phyloP scores from a whole-genome alignment of 2,797 vertebrate genomes.

The Setipinna tenuifilis region DNA sequence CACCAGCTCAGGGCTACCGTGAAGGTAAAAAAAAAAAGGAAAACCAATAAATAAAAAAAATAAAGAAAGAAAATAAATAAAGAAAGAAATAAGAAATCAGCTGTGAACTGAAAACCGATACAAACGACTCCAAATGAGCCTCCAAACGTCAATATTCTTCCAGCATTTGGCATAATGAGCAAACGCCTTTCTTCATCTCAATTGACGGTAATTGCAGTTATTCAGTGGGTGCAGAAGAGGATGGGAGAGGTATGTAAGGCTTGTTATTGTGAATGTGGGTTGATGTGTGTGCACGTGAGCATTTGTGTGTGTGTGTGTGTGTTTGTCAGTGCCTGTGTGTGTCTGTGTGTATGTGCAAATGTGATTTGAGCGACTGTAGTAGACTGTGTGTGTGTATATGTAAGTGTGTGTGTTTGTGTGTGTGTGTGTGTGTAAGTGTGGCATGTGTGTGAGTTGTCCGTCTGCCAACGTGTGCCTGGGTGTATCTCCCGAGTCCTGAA shows the following conservation, averaged over 20 bases:
- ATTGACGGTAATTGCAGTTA: conserved; percentile 51
- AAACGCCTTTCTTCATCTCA: conserved; percentile 49
- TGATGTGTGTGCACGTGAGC: background rate
- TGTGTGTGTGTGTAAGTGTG: too few relatives aligned
- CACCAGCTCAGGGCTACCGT: conserved; percentile 76
- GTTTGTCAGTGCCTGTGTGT: background rate
- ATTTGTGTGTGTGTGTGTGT: conserved; percentile 13
- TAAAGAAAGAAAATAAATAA: conserved; percentile 64
- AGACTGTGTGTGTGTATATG: too few relatives aligned
- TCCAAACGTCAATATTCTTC: conserved; percentile 46
- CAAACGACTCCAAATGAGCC: conserved; percentile 51
- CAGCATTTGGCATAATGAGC: conserved; percentile 50
- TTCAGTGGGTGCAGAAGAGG: conserved; percentile 44
- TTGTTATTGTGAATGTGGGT: background rate
- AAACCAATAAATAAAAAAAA: conserved; percentile 43
- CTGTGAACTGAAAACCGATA: conserved; percentile 58
- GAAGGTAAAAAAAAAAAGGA: conserved; percentile 57
- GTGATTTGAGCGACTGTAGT: too few relatives aligned
- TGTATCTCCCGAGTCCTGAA: background rate
- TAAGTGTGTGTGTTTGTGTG: too few relatives aligned
- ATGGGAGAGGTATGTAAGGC: conserved; percentile 29
- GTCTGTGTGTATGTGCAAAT: background rate
- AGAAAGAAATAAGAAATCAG: conserved; percentile 40
- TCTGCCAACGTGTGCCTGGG: background rate
- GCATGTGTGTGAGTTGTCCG: background rate